Evolutionary conservation across 2,113 vertebrate genomes (phyloP), one percentile per base, ranked within the genome.

Genomic region (Anolis sagrei): DNA sequence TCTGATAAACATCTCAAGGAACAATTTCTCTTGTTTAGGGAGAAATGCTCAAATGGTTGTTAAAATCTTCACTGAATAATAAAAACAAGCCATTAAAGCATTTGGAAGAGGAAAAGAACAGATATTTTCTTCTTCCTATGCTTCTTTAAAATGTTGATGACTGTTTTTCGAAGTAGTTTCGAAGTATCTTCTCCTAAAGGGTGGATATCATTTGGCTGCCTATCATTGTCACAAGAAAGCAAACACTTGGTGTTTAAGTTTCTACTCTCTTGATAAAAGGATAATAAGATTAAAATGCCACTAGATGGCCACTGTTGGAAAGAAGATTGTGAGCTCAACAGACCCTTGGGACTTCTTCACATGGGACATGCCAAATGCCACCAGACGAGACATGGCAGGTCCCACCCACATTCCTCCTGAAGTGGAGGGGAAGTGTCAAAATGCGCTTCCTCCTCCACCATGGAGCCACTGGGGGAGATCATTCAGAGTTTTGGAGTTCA

Each of bases 171-270:
- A 44, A 44, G 39, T 44, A 44, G 5, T 44, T 44, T 44, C 39
- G 2, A 44, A 44, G 39, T 44, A 44, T 89, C 86, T 93, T 81
- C 70, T 75, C 81, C 62, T 27, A 64, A 25, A 77, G 64, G 36
- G 64, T 61, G 76, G 87, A 86, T 89, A 90, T 79, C 49, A 85
- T 81, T 86, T 72, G 76, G 76, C 54, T 88, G 77, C 86, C 19
- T 66, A 84, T 66, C 87, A 54, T 61, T 90, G 89, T 94, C 11
- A 85, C 82, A 74, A 91, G 54, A 79, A 91, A 91, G 91, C 88
- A 93, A 88, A 93, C 89, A 87, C 79, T 75, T 86, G 79, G 81
- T 81, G 84, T 81, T 88, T 92, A 87, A 87, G 64, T 48, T 79
- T 87, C 68, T 89, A 58, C 77, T 62, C 48, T 86, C 78, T 81